These are phyloP conservation scores for Drosophila mayri DNA, from an alignment of 1,140 invertebrate species.

Conservation along the genomic window DNA sequence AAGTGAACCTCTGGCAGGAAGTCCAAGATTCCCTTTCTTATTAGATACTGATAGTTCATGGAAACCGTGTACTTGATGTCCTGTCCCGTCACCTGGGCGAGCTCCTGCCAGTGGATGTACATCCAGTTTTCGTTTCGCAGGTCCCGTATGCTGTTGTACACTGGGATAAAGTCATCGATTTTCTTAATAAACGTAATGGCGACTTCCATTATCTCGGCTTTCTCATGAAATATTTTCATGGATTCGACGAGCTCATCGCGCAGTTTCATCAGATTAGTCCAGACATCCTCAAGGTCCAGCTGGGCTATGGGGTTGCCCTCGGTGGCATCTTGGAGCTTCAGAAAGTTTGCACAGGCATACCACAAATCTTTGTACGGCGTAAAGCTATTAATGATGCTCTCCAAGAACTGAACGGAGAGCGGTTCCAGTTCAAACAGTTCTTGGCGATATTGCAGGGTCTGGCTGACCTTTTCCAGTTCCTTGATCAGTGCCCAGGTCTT, in stretches of 20 bases:
- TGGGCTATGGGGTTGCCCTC: conserved; percentile 71
- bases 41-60: conserved; percentile 73
- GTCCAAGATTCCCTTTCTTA: conserved; percentile 73
- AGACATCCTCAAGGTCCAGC: conserved; percentile 71
- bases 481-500: conserved; percentile 68
- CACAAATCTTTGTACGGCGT: conserved; percentile 71
- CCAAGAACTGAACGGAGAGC: conserved; percentile 63
- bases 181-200: conserved; percentile 53
- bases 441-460: conserved; percentile 65
- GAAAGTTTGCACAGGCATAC: conserved; percentile 73
- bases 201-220: conserved; percentile 75
- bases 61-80: conserved; percentile 70
- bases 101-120: conserved; percentile 74
- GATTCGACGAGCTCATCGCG: conserved; percentile 49
- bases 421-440: conserved; percentile 76
- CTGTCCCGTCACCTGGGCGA: conserved; percentile 46
- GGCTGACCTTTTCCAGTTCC: conserved; percentile 68
- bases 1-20: conserved; percentile 62
- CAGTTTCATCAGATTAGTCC: conserved; percentile 51
- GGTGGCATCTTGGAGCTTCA: conserved; percentile 79
- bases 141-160: conserved; percentile 67
- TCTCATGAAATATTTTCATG: conserved; percentile 60
- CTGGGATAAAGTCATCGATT: conserved; percentile 66
- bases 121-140: conserved; percentile 83
- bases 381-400: conserved; percentile 70